Percentiles rank a stretch among this genome's conserved stretches.
Conservation (phyloP, 2,888 invertebrate species). For the Xanthorhoe spadicearia region DNA sequence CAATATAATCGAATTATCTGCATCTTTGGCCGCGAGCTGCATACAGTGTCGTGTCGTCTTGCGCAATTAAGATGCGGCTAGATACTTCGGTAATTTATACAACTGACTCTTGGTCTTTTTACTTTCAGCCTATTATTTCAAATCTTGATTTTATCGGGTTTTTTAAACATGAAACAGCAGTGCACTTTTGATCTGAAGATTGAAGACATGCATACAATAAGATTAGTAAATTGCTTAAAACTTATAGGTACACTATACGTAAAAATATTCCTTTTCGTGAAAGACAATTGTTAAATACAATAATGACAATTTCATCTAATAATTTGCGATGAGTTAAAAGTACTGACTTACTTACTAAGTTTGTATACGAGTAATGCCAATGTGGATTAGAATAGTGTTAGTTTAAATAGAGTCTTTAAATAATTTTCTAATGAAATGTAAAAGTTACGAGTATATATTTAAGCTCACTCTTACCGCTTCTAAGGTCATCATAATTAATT, state of each 20-base stretch:
- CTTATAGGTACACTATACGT: background rate
- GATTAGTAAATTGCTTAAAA: background rate
- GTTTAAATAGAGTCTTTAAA: too few species aligned
- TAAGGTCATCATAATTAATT: conserved; percentile 3
- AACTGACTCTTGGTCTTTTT: conserved; percentile 25
- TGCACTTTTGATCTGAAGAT: background rate
- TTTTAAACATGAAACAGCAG: conserved; percentile 6
- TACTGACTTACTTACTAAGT: too few species aligned
- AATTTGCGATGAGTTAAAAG: too few species aligned
- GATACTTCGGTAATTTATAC: conserved; percentile 53
- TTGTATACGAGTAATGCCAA: too few species aligned
- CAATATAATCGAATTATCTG: conserved; percentile 49
- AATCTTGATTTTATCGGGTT: conserved; percentile 18
- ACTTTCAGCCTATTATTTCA: conserved; percentile 20
- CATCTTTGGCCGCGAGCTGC: conserved; percentile 51
- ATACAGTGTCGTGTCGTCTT: conserved; percentile 61
- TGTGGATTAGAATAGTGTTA: too few species aligned
- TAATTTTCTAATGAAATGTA: too few species aligned
- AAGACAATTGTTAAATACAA: too few species aligned
- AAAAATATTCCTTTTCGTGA: too few species aligned
- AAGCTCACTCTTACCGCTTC: too few species aligned
- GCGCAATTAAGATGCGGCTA: conserved; percentile 67
- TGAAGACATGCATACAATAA: background rate
- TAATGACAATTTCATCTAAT: too few species aligned
- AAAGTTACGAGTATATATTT: too few species aligned